Percentiles rank a stretch among this genome's conserved stretches.
These are phyloP conservation scores for Myripristis jacobus DNA, from an alignment of 2,797 vertebrate genomes.

Conservation along the genomic window DNA sequence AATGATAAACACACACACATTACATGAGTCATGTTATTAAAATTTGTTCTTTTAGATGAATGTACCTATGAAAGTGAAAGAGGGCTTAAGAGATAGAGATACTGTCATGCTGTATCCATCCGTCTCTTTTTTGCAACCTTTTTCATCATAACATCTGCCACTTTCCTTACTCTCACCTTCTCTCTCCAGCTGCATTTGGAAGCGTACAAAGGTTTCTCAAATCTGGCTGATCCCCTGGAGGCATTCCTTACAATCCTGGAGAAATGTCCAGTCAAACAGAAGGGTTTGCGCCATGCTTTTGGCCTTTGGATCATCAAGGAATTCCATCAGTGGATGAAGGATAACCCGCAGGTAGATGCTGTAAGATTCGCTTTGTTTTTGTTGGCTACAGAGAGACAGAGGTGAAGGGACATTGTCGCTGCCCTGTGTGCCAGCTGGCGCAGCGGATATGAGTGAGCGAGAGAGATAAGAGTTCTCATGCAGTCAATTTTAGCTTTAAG, in stretches of 20 bases:
- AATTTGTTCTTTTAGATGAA: too few relatives aligned
- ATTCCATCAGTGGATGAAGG: conserved; percentile 79
- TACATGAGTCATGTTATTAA: too few relatives aligned
- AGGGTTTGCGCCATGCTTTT: conserved; percentile 72
- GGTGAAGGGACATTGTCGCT: too few relatives aligned
- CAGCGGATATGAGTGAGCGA: too few relatives aligned
- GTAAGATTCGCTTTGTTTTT: not conserved
- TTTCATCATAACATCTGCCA: not conserved
- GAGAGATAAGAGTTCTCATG: too few relatives aligned
- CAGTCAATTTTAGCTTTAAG: too few relatives aligned
- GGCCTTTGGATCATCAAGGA: conserved; percentile 75
- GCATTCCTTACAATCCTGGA: conserved; percentile 79
- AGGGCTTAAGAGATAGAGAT: too few relatives aligned
- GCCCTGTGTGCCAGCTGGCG: too few relatives aligned
- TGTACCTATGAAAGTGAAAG: too few relatives aligned
- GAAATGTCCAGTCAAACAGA: conserved; percentile 75
- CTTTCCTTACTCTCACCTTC: not conserved
- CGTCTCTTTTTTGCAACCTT: not conserved
- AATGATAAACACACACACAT: too few relatives aligned
- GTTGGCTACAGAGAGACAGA: too few relatives aligned
- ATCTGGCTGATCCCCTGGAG: conserved; percentile 76
- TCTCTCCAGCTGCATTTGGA: conserved; percentile 69
- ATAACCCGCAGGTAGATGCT: conserved; percentile 66
- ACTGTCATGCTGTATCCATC: too few relatives aligned
- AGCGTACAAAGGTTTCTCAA: conserved; percentile 76